phyloP scores from a whole-genome alignment of 2,888 invertebrate species.

The Calameuta pallipes region DNA sequence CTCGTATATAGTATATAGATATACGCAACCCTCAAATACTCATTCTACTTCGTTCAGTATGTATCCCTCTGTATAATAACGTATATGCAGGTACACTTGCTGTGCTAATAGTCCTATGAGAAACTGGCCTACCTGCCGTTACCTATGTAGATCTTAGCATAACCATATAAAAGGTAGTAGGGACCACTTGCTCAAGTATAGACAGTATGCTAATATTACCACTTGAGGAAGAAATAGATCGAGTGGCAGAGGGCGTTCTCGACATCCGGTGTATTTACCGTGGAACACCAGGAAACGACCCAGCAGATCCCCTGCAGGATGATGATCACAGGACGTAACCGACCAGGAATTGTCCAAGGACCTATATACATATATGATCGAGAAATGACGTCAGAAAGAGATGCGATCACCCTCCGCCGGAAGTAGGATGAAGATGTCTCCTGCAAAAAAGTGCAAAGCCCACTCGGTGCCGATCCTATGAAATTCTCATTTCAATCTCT shows the following conservation, averaged over 20 bases:
- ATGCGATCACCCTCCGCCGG: not conserved
- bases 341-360: not conserved
- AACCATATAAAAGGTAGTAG: not conserved
- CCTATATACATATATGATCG: no score
- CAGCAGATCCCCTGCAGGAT: not conserved
- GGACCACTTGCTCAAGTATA: not conserved
- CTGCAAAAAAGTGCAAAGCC: not conserved
- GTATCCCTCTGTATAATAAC: not conserved
- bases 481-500: not conserved
- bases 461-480: not conserved
- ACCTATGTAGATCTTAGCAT: not conserved
- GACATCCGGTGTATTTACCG: not conserved
- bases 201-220: not conserved
- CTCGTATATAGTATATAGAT: not conserved
- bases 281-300: not conserved
- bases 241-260: not conserved
- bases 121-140: not conserved
- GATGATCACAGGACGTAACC: not conserved
- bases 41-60: not conserved
- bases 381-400: no score
- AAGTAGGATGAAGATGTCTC: not conserved
- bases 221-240: not conserved
- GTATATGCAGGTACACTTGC: slow-evolving; percentile 19
- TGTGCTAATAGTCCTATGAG: not conserved
- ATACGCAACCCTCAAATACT: not conserved